These are phyloP conservation scores for Lacanobia wlatinum DNA, from an alignment of 2,888 invertebrate species.

Conservation along the genomic window DNA sequence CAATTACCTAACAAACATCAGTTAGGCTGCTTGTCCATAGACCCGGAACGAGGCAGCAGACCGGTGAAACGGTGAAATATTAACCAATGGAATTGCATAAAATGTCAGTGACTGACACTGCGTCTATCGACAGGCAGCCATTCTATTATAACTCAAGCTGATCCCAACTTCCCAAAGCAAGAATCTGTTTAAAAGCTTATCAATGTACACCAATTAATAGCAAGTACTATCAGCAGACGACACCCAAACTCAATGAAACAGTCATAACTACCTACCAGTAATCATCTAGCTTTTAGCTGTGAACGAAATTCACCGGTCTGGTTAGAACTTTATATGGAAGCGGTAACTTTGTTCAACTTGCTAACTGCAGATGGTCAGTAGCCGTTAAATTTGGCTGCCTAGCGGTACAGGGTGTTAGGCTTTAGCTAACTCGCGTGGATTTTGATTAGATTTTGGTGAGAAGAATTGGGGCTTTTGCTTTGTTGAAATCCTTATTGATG, in stretches of 20 bases:
- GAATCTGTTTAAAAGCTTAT: not conserved
- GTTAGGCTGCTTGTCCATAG: no score
- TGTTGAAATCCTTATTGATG: no score
- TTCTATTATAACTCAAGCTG: no score
- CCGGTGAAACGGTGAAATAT: no score
- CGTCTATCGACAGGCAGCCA: no score
- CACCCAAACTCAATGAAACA: slow-evolving; percentile 75
- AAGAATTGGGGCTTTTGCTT: not conserved
- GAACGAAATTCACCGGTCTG: slow-evolving; percentile 65
- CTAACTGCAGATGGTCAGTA: slow-evolving; percentile 67
- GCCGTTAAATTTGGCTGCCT: slow-evolving; percentile 62
- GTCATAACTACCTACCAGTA: slow-evolving; percentile 72
- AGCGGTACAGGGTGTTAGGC: slow-evolving; percentile 35
- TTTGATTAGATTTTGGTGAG: slow-evolving; percentile 23
- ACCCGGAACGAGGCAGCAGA: no score
- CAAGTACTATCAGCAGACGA: slow-evolving; percentile 35
- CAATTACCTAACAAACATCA: no score
- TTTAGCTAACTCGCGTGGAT: slow-evolving; percentile 19
- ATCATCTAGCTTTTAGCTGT: slow-evolving; percentile 71
- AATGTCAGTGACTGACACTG: no score
- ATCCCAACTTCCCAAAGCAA: not conserved
- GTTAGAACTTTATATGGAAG: slow-evolving; percentile 65
- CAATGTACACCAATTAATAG: not conserved
- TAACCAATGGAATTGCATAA: no score
- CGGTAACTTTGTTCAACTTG: slow-evolving; percentile 68